A percentile compares a stretch with the other conserved stretches of the same genome.
Conservation (phyloP, 2,797 vertebrate species). For the Leptodactylus fallax region DNA sequence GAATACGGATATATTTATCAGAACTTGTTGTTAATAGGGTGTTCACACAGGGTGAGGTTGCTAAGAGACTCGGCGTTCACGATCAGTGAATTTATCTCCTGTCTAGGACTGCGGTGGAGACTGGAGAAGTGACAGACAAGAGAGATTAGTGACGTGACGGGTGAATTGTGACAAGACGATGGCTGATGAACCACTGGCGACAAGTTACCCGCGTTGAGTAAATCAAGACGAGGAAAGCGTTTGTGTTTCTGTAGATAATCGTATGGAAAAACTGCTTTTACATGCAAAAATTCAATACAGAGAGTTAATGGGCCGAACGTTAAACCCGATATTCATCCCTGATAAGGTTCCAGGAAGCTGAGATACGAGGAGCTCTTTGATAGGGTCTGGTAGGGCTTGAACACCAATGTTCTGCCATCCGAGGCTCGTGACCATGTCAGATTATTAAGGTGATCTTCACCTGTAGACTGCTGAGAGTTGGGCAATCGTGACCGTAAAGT, state of each 20-base stretch:
- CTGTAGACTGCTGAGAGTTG: too few species aligned
- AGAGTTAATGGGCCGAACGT: too few species aligned
- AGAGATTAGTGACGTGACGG: not conserved
- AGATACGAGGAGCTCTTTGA: too few species aligned
- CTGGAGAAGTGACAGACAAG: not conserved
- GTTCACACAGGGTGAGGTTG: slow-evolving; percentile 68
- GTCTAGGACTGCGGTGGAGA: too few species aligned
- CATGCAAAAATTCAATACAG: too few species aligned
- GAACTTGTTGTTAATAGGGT: slow-evolving; percentile 64
- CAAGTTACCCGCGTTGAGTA: not conserved
- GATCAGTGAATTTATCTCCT: slow-evolving; percentile 4
- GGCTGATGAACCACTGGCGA: not conserved
- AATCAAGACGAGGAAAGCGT: not conserved
- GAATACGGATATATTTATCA: slow-evolving; percentile 2
- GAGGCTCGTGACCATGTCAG: too few species aligned
- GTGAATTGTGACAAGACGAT: not conserved
- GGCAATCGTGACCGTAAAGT: too few species aligned
- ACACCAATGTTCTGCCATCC: too few species aligned
- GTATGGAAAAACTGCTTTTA: not conserved
- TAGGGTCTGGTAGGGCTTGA: too few species aligned
- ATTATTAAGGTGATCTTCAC: too few species aligned
- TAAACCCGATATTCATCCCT: not conserved
- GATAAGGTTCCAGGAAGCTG: not conserved
- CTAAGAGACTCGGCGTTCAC: slow-evolving; percentile 68
- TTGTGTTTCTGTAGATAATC: not conserved